phyloP scores from a whole-genome alignment of 92 coral and sea anemone species.

The Heteractis magnifica region DNA sequence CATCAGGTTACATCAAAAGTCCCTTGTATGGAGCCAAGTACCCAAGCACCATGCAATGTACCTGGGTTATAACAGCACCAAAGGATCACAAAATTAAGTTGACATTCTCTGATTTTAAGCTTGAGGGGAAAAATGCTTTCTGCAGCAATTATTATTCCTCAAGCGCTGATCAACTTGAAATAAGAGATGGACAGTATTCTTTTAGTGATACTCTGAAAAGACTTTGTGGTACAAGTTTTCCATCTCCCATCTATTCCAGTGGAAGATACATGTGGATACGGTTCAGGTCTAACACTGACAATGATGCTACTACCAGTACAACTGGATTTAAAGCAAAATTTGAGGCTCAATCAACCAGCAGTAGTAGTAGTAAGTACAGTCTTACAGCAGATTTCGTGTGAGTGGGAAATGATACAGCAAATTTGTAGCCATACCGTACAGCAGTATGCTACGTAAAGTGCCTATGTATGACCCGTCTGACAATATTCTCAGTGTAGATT shows the following conservation, averaged over 20 bases:
- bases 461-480: too few relatives aligned
- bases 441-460: too few relatives aligned
- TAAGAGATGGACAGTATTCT: background rate
- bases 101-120: background rate
- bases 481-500: too few relatives aligned
- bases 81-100: background rate
- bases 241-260: conserved; percentile 18
- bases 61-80: conserved; percentile 26
- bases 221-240: conserved; percentile 7
- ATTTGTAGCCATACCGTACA: too few relatives aligned
- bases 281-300: conserved; percentile 34
- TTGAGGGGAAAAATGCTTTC: background rate
- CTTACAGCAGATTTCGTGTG: too few relatives aligned
- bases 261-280: conserved; percentile 41
- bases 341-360: too few relatives aligned
- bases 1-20: conserved; percentile 15
- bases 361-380: too few relatives aligned
- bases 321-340: background rate
- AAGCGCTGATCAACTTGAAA: background rate
- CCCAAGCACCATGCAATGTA: conserved; percentile 35
- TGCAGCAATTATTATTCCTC: background rate
- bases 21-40: conserved; percentile 17
- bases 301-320: background rate
- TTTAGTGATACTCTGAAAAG: background rate
- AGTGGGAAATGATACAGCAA: too few relatives aligned